A percentile compares a stretch with the other conserved stretches of the same genome.
phyloP scores from a whole-genome alignment of 2,888 invertebrate species.

The Arge pagana region DNA sequence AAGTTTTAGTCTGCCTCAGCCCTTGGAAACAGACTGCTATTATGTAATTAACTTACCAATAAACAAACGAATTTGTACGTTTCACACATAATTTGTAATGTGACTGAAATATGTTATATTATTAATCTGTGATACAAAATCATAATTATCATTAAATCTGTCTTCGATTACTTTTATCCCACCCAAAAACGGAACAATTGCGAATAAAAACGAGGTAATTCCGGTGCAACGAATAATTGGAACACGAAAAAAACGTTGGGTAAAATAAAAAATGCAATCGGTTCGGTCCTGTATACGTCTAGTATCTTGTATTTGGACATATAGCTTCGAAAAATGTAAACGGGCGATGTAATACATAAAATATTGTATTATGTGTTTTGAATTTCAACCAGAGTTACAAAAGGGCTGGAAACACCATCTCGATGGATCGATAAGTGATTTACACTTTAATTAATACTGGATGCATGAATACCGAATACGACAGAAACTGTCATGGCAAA shows the following conservation, averaged over 20 bases:
- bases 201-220: too few species aligned
- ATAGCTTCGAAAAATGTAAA: too few species aligned
- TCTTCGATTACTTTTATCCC: too few species aligned
- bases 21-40: not conserved
- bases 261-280: too few species aligned
- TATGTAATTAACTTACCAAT: not conserved
- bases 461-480: constrained; percentile 43
- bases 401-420: not conserved
- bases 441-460: constrained; percentile 1
- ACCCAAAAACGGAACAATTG: too few species aligned
- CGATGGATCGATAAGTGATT: too few species aligned
- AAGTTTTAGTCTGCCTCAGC: not conserved
- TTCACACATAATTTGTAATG: constrained; percentile 1
- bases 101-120: constrained; percentile 3
- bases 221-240: too few species aligned
- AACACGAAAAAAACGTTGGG: not conserved
- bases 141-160: constrained; percentile 3
- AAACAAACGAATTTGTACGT: not conserved
- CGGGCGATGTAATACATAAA: too few species aligned
- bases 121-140: constrained; percentile 13
- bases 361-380: too few species aligned
- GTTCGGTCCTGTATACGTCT: too few species aligned
- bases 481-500: constrained; percentile 29
- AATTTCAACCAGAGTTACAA: not conserved
- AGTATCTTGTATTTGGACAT: too few species aligned